Evolutionary conservation across 2,797 vertebrate genomes (phyloP).

Genomic region (Molossus molossus): DNA sequence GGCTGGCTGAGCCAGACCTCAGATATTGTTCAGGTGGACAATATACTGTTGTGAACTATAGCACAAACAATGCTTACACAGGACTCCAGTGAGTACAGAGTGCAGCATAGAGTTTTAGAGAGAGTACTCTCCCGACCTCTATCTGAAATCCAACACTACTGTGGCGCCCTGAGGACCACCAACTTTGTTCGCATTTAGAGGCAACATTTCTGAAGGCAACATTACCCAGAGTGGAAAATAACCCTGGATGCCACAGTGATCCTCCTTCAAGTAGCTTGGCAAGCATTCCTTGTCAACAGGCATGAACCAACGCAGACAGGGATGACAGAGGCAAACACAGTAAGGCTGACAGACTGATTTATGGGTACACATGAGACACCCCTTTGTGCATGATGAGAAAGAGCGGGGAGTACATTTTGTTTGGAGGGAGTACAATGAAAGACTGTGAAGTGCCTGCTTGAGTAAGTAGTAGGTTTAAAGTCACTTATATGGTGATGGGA

Average conservation of each 20-base stretch:
- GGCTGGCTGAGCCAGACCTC: neutral
- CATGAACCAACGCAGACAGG: neutral
- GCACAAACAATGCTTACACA: neutral
- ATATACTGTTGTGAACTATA: neutral
- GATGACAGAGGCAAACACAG: neutral
- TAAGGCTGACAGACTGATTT: neutral
- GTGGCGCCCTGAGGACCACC: neutral
- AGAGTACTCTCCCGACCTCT: neutral
- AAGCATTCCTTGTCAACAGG: neutral
- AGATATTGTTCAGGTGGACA: neutral
- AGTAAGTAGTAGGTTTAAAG: neutral
- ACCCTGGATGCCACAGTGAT: neutral
- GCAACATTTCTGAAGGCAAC: neutral
- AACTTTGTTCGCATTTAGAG: neutral
- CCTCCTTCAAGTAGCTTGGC: neutral
- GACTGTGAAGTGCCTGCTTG: neutral
- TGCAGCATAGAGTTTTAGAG: neutral
- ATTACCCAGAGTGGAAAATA: neutral
- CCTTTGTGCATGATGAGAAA: neutral
- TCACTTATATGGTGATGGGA: neutral
- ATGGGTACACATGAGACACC: neutral
- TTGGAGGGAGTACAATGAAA: neutral
- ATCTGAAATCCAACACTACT: neutral
- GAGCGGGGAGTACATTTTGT: neutral
- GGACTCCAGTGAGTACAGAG: neutral